phyloP scores from a whole-genome alignment of 2,797 vertebrate species.

The Gymnoscopelus microlampas region DNA sequence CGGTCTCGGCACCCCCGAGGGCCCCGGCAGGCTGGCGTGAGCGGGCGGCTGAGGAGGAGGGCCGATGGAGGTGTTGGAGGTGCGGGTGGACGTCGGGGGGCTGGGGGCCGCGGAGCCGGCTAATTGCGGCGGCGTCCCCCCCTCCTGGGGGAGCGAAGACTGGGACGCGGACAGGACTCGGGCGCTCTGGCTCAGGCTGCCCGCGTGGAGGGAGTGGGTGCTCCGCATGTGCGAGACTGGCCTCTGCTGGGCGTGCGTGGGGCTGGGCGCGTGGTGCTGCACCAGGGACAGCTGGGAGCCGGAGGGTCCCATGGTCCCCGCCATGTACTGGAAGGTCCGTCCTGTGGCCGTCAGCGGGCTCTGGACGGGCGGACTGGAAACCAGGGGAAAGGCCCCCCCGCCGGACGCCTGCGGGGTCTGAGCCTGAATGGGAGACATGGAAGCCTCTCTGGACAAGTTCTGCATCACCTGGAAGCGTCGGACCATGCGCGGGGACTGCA shows the following conservation, averaged over 20 bases:
- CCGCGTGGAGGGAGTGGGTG: slow-evolving; percentile 83
- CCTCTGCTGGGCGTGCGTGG: slow-evolving; percentile 82
- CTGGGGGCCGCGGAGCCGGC: slow-evolving; percentile 74
- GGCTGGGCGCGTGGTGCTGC: slow-evolving; percentile 87
- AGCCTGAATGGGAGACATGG: slow-evolving; percentile 85
- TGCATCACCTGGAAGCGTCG: slow-evolving; percentile 89
- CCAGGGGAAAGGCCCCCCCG: slow-evolving; percentile 67
- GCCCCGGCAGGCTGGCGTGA: slow-evolving; percentile 75
- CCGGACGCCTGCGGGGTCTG: slow-evolving; percentile 79
- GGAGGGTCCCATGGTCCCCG: slow-evolving; percentile 72
- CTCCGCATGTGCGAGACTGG: slow-evolving; percentile 88
- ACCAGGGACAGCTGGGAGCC: slow-evolving; percentile 91
- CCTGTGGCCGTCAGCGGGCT: slow-evolving; percentile 81
- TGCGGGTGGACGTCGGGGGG: slow-evolving; percentile 81
- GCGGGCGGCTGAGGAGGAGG: slow-evolving; percentile 68
- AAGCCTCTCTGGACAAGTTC: slow-evolving; percentile 85
- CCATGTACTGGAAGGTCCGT: slow-evolving; percentile 85
- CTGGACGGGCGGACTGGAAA: slow-evolving; percentile 84
- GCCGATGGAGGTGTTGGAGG: slow-evolving; percentile 85
- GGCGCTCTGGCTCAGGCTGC: slow-evolving; percentile 87
- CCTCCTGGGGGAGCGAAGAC: slow-evolving; percentile 87
- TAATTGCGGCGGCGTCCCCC: slow-evolving; percentile 54
- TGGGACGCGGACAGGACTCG: slow-evolving; percentile 91
- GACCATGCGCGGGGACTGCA: slow-evolving; percentile 91
- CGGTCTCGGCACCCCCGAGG: slow-evolving; percentile 74